phyloP scores from a whole-genome alignment of 2,797 vertebrate species.

The Anabas testudineus region DNA sequence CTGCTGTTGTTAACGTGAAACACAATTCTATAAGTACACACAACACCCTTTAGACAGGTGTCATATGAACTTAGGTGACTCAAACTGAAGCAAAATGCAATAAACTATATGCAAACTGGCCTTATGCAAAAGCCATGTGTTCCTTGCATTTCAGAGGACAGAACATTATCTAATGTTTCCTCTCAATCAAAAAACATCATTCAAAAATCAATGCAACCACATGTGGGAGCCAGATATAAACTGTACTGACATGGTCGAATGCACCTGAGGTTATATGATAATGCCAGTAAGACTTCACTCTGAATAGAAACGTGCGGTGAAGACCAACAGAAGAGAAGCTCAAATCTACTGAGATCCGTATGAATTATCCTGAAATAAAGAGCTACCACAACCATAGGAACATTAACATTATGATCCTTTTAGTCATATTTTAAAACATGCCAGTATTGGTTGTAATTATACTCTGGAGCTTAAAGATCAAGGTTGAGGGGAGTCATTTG shows the following conservation, averaged over 20 bases:
- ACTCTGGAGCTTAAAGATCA: conserved; percentile 57
- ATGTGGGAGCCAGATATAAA: conserved; percentile 35
- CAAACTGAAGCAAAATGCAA: conserved; percentile 15
- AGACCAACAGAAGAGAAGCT: conserved; percentile 20
- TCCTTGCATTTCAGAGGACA: conserved; percentile 3
- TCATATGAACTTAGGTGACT: background rate
- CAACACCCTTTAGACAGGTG: background rate
- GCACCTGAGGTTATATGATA: conserved; percentile 16
- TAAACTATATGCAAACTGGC: conserved; percentile 12
- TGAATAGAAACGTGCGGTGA: conserved; percentile 14
- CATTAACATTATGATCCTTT: conserved; percentile 57
- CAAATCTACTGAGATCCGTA: background rate
- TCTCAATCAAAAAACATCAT: conserved; percentile 12
- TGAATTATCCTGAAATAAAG: background rate
- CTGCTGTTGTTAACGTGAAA: background rate
- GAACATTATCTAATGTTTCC: background rate
- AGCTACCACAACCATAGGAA: background rate
- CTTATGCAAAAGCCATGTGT: background rate
- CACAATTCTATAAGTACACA: background rate
- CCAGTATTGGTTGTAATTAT: conserved; percentile 57
- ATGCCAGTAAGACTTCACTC: conserved; percentile 13
- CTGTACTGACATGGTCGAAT: conserved; percentile 13
- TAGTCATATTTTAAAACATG: conserved; percentile 47
- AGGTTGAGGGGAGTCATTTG: conserved; percentile 64
- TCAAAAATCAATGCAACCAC: conserved; percentile 13